A percentile compares a stretch with the other conserved stretches of the same genome.
Conservation (phyloP, 1,140 invertebrate genomes). For the Lerema accius region DNA sequence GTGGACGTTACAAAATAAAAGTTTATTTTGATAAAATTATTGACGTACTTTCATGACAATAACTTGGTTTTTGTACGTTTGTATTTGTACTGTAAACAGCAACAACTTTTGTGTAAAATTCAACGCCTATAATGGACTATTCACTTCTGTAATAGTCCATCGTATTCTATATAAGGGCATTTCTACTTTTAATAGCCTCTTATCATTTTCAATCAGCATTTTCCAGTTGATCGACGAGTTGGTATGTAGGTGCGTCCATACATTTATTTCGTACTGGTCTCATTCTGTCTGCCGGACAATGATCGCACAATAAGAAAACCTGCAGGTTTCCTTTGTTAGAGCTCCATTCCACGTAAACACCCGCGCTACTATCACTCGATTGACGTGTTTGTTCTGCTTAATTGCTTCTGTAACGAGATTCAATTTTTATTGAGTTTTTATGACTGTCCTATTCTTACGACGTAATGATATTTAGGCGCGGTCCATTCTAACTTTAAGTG, state of each 20-base stretch:
- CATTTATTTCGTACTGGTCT: conserved; percentile 11
- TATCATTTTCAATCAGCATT: not conserved
- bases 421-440: conserved; percentile 49
- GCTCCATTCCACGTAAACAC: conserved; percentile 39
- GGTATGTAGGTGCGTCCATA: conserved; percentile 16
- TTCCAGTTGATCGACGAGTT: not conserved
- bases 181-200: not conserved
- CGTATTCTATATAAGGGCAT: too few relatives aligned
- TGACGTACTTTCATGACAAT: too few relatives aligned
- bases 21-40: too few relatives aligned
- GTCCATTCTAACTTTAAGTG: conserved; percentile 9
- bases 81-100: too few relatives aligned
- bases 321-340: conserved; percentile 47
- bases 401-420: conserved; percentile 56
- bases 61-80: too few relatives aligned
- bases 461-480: conserved; percentile 30
- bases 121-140: too few relatives aligned
- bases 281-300: conserved; percentile 35
- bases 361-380: conserved; percentile 51
- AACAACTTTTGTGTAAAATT: too few relatives aligned
- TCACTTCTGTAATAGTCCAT: too few relatives aligned
- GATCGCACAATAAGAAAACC: conserved; percentile 54
- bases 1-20: too few relatives aligned
- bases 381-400: conserved; percentile 60
- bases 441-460: conserved; percentile 31